Evolutionary conservation across 2,888 invertebrate species (phyloP).

Genomic region (Bhutanitis thaidina): DNA sequence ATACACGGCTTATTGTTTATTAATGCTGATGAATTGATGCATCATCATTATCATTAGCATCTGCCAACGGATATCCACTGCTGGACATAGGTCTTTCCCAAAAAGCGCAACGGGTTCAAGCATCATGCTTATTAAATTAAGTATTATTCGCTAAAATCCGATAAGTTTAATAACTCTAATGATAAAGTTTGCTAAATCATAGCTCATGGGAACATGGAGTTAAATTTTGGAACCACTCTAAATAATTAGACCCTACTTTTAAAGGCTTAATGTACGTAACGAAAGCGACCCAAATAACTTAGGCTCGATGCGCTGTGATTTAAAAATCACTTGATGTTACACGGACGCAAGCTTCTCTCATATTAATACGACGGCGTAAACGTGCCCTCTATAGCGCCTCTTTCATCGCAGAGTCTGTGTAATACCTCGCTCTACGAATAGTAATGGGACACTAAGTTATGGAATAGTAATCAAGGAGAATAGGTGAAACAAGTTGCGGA

Average conservation of each 20-base stretch:
- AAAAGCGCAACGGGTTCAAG: too few relatives aligned
- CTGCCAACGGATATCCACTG: too few relatives aligned
- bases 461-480: constrained; percentile 6
- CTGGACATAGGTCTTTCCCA: too few relatives aligned
- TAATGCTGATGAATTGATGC: too few relatives aligned
- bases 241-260: constrained; percentile 2
- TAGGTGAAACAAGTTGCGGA: not conserved
- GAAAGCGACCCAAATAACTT: constrained; percentile 17
- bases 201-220: not conserved
- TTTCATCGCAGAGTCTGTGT: constrained; percentile 20
- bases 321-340: constrained; percentile 20
- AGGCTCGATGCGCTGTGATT: constrained; percentile 15
- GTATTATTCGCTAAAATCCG: too few relatives aligned
- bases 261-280: constrained; percentile 13
- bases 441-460: constrained; percentile 15
- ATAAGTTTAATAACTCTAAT: too few relatives aligned
- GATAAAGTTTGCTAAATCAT: constrained; percentile 29
- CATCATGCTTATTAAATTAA: too few relatives aligned
- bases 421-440: constrained; percentile 16
- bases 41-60: too few relatives aligned
- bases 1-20: too few relatives aligned
- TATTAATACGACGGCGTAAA: constrained; percentile 28
- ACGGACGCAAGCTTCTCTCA: constrained; percentile 23
- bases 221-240: not conserved
- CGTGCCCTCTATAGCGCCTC: constrained; percentile 25